Base-by-base conservation (phyloP, 1,140 invertebrate genomes). In the Drosophila tristis region DNA sequence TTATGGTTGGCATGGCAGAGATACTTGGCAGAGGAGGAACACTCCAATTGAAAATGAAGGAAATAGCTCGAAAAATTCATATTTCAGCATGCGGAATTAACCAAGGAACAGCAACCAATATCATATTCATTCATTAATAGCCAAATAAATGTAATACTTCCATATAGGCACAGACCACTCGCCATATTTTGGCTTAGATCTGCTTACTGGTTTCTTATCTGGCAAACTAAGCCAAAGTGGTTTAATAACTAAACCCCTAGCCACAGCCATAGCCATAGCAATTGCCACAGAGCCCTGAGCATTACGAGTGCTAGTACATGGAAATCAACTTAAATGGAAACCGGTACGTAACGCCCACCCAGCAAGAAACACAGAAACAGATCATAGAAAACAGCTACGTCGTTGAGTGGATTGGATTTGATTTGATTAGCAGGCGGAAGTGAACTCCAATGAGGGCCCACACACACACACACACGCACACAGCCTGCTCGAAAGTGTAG, bases 391-490 rank as follows among this genome's bases (percentile, higher is more conserved):
- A 73, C 49, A 25, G 55, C 79, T 53, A 63, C 61, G 80, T 72
- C 72, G 78, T 50, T 35, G 50, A 39, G 35, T 39, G 35, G 35
- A 39, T 39, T 39, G 11, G 4, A 39, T 39, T 39, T 13, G 76
- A 78, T 82, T 87, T 82, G 81, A 87, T 86, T 86, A 82, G 74
- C 84, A 78, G 78, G 82, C 82, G 82, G 82, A 86, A 87, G 76
- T 68, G 48, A 45, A 51, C 53, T 78, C 51, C 66, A 53, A 57
- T 9, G 8, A 9, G 8, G 20, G 20, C 20, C 20, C 20, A 20
- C 20, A 20, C 20, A 31, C 31, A 3, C 31, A 8, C 8, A 31
- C 64, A 58, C 74, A 73, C 63, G 80, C 80, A 80, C 81, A 54
- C 53, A 67, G 26, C 47, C 29, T 13, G 31, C 25, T 31, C 11